Base-by-base conservation (phyloP, 2,797 vertebrate species). In the Glossophaga mutica region DNA sequence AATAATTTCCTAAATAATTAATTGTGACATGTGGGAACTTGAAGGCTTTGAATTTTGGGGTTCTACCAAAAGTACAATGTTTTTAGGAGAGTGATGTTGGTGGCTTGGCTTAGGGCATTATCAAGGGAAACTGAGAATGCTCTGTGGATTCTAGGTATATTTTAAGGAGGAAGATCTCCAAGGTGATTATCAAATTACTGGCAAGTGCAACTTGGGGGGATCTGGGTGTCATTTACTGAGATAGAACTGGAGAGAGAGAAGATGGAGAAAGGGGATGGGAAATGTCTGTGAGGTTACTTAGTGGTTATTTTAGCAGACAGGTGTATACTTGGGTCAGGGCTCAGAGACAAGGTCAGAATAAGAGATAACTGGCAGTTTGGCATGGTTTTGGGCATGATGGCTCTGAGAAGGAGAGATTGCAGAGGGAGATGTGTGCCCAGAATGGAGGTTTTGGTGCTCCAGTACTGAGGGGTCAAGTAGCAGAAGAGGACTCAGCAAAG, bases 141-240 rank as follows among this genome's bases (percentile, higher is more conserved):
- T 93, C n/a, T 73, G 52, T 73, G 44, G 74, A 81, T 86, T 57
- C 57, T 57, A 77, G 85, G 70, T 79, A 3, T 50, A 59, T 52
- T 85, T 68, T 39, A 39, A 91, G 77, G 52, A 94, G 52, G n/a
- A 92, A 92, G 87, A 46, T 34, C 39, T 3, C 7, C 65, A 79
- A 52, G 79, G n/a, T 95, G 71, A 90, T 59, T 78, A 87, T 87
- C 84, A 90, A 81, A 55, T 87, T 95, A 87, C 81, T 94, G 94
- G 76, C 95, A 91, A 16, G 84, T 89, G 81, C 32, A 88, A 44
- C 78, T 91, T 91, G 68, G 21, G 46, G 68, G 62, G 57, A 22
- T 67, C 88, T 87, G 84, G 74, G 84, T 93, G 92, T 91, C 83
- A 91, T 81, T 78, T 86, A 86, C 79, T 19, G 92, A 95, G 90